Evolutionary conservation across 2,113 vertebrate genomes (phyloP).

Genomic region (Myiopsitta monachus): DNA sequence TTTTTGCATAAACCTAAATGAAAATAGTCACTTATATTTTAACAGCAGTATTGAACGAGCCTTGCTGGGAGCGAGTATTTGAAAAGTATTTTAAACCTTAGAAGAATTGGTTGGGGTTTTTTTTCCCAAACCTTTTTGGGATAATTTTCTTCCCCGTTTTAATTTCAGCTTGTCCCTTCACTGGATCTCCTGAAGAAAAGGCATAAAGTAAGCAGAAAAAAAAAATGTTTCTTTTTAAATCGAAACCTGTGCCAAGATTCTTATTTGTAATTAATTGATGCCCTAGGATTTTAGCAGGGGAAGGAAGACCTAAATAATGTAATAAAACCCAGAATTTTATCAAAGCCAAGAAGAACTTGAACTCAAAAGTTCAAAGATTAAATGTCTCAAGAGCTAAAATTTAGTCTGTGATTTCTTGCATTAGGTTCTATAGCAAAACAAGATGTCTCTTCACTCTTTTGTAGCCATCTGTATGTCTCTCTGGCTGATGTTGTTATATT

Average conservation of each 20-base stretch:
- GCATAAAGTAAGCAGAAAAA: background rate
- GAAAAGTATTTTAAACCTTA: background rate
- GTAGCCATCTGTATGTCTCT: background rate
- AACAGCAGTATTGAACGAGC: background rate
- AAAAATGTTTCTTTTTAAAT: background rate
- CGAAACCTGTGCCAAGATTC: background rate
- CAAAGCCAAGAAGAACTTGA: background rate
- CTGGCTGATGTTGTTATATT: constrained; percentile 32
- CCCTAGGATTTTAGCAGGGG: background rate
- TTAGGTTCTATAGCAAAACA: constrained; percentile 23
- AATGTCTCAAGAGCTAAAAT: background rate
- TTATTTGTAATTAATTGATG: background rate
- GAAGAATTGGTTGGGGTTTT: background rate
- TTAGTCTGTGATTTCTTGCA: background rate
- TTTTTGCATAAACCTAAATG: constrained; percentile 17
- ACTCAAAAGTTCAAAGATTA: background rate
- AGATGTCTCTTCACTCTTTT: constrained; percentile 27
- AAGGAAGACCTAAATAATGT: background rate
- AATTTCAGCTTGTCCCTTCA: background rate
- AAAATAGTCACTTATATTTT: constrained; percentile 5
- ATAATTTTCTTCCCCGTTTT: background rate
- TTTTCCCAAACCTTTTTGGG: background rate
- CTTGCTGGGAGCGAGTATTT: background rate
- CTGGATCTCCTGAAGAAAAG: background rate
- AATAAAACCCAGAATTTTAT: background rate